phyloP scores from a whole-genome alignment of 2,797 vertebrate genomes.

The Garrulus glandarius region DNA sequence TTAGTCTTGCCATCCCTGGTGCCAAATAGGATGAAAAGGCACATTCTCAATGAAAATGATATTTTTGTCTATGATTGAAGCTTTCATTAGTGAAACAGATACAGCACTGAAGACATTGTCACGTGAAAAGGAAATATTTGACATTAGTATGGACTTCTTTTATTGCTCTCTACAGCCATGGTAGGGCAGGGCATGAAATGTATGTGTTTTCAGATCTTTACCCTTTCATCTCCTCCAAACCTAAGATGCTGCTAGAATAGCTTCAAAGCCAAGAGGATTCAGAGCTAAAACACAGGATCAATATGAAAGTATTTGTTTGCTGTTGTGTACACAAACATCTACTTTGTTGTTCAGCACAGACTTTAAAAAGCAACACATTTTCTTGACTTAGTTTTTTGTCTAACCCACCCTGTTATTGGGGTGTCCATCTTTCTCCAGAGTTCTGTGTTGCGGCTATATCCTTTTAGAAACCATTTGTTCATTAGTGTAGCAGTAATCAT shows the following conservation, averaged over 20 bases:
- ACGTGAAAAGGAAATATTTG: not conserved
- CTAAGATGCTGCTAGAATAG: not conserved
- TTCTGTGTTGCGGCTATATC: not conserved
- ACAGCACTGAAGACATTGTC: not conserved
- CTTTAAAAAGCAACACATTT: not conserved
- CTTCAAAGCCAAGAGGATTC: not conserved
- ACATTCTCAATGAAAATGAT: not conserved
- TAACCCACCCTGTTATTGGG: not conserved
- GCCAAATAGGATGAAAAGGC: not conserved
- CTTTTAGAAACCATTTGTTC: conserved; percentile 55
- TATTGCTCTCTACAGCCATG: fast-evolving
- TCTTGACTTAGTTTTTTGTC: not conserved
- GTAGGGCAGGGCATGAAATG: not conserved
- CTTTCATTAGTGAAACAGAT: not conserved
- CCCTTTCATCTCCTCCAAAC: not conserved
- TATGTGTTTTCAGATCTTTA: not conserved
- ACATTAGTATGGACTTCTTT: not conserved
- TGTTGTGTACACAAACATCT: not conserved
- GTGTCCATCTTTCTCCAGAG: not conserved
- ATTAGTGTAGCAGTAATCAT: conserved; percentile 59
- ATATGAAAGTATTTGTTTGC: not conserved
- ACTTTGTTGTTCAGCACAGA: not conserved
- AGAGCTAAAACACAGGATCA: not conserved
- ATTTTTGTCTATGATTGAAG: not conserved
- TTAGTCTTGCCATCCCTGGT: not conserved